Base-by-base conservation (phyloP, 2,888 invertebrate genomes). In the Cataglyphis albicans region DNA sequence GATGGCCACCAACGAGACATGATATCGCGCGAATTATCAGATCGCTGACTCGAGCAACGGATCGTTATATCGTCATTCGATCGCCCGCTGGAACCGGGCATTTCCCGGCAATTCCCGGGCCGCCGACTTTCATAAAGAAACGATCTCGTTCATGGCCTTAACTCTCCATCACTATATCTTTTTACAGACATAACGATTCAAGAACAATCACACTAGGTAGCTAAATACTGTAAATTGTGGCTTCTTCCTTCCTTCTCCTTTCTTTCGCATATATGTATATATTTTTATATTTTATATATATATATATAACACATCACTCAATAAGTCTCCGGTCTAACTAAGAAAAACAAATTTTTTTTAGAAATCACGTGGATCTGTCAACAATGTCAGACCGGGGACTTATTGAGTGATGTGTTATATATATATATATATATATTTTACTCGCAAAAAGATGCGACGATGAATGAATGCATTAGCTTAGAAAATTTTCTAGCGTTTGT, bases 111-210 rank as follows among this genome's bases (percentile, higher is more conserved):
- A 81, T 44, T 61, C 52, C 65, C 48, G 65, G n/a, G 65, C 48
- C 83, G 82, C 15, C 81, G 82, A 88, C 89, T 89, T 89, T 89
- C 89, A 88, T 90, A 85, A 81, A 85, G 84, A 72, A 88, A 89
- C 86, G 89, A 88, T 88, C 88, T 89, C 89, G 89, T 89, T 89
- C 86, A 84, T 86, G 63, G 88, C 80, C 86, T 89, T 88, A 89
- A 88, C 89, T 89, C 89, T 86, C 89, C 89, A 89, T 89, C 89
- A 81, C 84, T 32, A 74, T 84, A 85, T 55, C 89, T 89, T 84
- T 89, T 89, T 89, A 29, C 29, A 88, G 85, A 89, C 84, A 82
- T 84, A 88, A 88, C 88, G 84, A 89, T 86, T 86, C 74, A 81
- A 84, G 86, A 82, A 57, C 55, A 80, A 83, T 57, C 64, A 67